Conservation (phyloP, 1,140 invertebrate genomes). For the Phocides pigmalion region DNA sequence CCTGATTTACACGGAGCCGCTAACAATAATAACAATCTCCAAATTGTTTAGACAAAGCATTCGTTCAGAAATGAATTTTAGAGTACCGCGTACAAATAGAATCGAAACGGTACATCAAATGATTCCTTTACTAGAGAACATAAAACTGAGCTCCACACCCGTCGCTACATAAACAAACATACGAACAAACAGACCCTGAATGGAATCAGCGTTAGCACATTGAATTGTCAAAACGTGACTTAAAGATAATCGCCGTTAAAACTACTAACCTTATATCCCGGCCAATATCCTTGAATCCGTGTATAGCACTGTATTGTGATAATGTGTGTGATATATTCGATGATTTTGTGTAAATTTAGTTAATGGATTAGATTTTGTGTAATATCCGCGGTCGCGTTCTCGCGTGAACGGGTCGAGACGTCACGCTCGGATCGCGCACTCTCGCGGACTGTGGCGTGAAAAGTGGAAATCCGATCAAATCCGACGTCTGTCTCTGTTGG, state of each 20-base stretch:
- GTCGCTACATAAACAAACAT: conserved; percentile 48
- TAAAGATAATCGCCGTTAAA: conserved; percentile 53
- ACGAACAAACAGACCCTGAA: conserved; percentile 62
- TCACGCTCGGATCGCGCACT: conserved; percentile 44
- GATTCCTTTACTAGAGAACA: conserved; percentile 45
- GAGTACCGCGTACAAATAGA: neutral
- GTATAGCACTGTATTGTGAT: conserved; percentile 16
- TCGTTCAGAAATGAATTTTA: conserved; percentile 17
- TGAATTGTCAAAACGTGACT: conserved; percentile 65
- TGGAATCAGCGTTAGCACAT: conserved; percentile 57
- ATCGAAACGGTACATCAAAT: conserved; percentile 35
- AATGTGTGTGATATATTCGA: conserved; percentile 21
- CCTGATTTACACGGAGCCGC: neutral
- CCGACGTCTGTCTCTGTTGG: conserved; percentile 35
- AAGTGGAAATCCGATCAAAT: conserved; percentile 48
- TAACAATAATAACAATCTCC: conserved; percentile 2
- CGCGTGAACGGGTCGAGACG: conserved; percentile 33
- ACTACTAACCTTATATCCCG: conserved; percentile 36
- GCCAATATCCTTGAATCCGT: conserved; percentile 19
- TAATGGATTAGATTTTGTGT: conserved; percentile 15
- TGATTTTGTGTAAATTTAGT: neutral
- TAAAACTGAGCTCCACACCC: conserved; percentile 49
- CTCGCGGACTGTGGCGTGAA: conserved; percentile 58
- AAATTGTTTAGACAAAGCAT: conserved; percentile 7
- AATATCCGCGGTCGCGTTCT: conserved; percentile 48